phyloP scores from a whole-genome alignment of 1,140 invertebrate genomes.

The Steinernema feltiae region DNA sequence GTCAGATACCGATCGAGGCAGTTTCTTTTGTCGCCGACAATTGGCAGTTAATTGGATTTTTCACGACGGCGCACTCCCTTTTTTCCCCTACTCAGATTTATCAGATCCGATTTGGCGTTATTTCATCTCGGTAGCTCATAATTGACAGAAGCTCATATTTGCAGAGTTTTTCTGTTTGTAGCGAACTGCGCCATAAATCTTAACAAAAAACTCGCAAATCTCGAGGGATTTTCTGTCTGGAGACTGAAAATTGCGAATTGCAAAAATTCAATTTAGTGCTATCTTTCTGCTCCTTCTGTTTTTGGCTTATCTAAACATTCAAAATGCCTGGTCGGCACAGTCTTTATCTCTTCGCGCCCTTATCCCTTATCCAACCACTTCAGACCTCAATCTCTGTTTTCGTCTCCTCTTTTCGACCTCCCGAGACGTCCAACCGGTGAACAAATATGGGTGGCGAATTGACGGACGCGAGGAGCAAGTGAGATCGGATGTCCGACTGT shows the following conservation, averaged over 20 bases:
- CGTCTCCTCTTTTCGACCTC: neutral
- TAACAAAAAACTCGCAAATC: too few relatives aligned
- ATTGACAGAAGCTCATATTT: neutral
- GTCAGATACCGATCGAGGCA: neutral
- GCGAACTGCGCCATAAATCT: too few relatives aligned
- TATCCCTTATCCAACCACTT: conserved; percentile 12
- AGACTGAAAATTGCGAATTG: too few relatives aligned
- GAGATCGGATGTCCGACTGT: conserved; percentile 14
- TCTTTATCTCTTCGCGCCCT: neutral
- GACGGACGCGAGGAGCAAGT: too few relatives aligned
- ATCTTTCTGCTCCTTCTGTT: too few relatives aligned
- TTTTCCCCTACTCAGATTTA: neutral
- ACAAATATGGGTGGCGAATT: conserved; percentile 11
- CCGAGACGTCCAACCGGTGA: conserved; percentile 4
- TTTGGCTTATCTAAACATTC: neutral
- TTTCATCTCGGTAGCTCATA: neutral
- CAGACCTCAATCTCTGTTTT: neutral
- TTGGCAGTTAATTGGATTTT: conserved; percentile 10
- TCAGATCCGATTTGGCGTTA: neutral
- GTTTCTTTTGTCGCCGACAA: conserved; percentile 4
- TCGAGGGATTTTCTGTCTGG: too few relatives aligned
- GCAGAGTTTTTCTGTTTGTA: too few relatives aligned
- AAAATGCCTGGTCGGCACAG: neutral
- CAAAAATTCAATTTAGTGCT: too few relatives aligned
- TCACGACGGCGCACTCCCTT: neutral